Conservation (phyloP, 2,888 invertebrate genomes). For the Ariolimax columbianus region DNA sequence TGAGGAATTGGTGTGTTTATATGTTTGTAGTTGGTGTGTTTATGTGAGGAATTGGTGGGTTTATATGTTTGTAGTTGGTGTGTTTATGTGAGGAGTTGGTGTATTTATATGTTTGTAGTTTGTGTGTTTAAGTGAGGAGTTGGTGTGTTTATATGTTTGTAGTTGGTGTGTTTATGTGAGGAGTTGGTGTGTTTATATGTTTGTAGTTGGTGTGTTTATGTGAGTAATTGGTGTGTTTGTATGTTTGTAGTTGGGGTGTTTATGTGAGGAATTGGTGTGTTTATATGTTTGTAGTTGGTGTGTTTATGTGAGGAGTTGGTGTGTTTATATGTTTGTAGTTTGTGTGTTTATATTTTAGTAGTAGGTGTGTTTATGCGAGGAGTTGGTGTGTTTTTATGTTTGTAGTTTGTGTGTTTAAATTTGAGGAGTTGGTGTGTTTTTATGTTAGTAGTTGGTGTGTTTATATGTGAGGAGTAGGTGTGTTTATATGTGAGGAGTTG, state of each 20-base stretch:
- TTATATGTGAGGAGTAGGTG: not conserved
- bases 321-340: not conserved
- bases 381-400: not conserved
- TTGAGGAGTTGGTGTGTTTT: not conserved
- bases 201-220: not conserved
- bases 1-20: not conserved
- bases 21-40: not conserved
- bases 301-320: not conserved
- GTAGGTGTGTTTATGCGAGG: not conserved
- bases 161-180: not conserved
- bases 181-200: not conserved
- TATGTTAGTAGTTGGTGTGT: not conserved
- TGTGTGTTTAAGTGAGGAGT: not conserved
- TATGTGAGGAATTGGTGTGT: not conserved
- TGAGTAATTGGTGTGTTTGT: not conserved
- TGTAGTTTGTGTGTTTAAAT: not conserved
- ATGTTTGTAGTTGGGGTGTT: not conserved
- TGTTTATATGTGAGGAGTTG: not conserved
- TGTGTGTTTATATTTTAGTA: not conserved
- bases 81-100: slow-evolving; percentile 16
- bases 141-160: not conserved
- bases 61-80: not conserved
- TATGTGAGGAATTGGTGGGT: not conserved
- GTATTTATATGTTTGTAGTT: not conserved
- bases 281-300: not conserved